Evolutionary conservation across 2,113 vertebrate species (phyloP), one percentile per base, ranked within the genome.

Genomic region (Cyprinus carpio): DNA sequence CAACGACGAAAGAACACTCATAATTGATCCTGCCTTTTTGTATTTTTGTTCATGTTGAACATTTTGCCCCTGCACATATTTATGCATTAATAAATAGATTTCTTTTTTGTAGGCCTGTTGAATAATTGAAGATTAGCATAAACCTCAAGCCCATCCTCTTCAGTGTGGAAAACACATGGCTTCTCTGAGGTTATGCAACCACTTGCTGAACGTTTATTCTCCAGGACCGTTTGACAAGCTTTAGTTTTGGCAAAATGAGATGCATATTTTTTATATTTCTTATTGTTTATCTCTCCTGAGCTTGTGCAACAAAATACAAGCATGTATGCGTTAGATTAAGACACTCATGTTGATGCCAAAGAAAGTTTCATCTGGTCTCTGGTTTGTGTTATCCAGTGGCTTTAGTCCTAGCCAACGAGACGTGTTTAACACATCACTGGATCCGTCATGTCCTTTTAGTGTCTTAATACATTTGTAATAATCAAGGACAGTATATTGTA

Each of bases 121-220:
- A 77, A 60, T 54, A 49, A 60, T 51, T 25, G 29, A 82, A 31
- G 82, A 64, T 85, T 75, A 84, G 37, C 75, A 4, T 88, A 82
- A 76, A 86, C 75, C 84, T 82, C 75, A 60, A 31, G 18, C 83
- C 72, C 9, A 46, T 6, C 49, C 69, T 75, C 40, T 71, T 91
- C 86, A 90, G 82, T 91, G 91, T 91, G 84, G 84, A 91, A 90
- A 91, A 89, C 91, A 91, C 84, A 89, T 92, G 90, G 89, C 90
- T 9, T 23, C 89, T 79, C 76, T 87, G 58, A 31, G 46, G 86
- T 92, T 92, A 91, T 71, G 86, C 84, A 92, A 92, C 72, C 29
- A 4, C 20, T 74, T 71, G 23, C n/a, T 75, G 43, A 46, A 51
- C 43, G 74, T 37, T 56, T 71, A 75, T 76, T 71, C 84, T 82